Percentiles rank a stretch among this genome's conserved stretches.
Evolutionary conservation across 2,888 invertebrate species (phyloP).

Genomic region (Zaprionus lineosus): DNA sequence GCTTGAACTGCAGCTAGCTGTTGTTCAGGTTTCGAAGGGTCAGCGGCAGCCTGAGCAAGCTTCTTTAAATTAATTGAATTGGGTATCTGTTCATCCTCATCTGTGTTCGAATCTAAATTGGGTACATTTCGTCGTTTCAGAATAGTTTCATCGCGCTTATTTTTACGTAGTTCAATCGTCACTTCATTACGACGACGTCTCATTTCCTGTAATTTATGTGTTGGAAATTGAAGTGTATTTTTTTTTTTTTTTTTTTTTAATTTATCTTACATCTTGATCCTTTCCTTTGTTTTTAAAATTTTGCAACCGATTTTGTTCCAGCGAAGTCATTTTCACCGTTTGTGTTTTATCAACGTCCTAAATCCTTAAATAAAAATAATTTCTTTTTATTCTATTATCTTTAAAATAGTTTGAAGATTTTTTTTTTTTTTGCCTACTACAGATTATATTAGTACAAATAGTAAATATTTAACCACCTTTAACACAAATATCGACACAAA

Average conservation of each 20-base stretch:
- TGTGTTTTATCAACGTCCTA: constrained; percentile 16
- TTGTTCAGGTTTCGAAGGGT: constrained; percentile 89
- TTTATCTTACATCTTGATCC: constrained; percentile 95
- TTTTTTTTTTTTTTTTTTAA: not conserved
- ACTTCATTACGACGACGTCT: constrained; percentile 97
- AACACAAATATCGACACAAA: constrained; percentile 37
- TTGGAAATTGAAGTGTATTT: not conserved
- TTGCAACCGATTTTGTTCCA: constrained; percentile 89
- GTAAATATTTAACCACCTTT: constrained; percentile 40
- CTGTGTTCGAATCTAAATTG: constrained; percentile 90
- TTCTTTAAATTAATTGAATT: constrained; percentile 89
- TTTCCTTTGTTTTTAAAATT: constrained; percentile 99
- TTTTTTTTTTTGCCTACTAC: constrained; percentile 32
- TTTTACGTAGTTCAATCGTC: constrained; percentile 97
- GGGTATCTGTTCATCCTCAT: constrained; percentile 90
- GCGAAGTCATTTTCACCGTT: constrained; percentile 73
- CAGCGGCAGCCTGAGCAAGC: constrained; percentile 93
- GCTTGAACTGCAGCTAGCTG: constrained; percentile 97
- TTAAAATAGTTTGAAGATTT: constrained; percentile 16
- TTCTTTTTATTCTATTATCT: constrained; percentile 14
- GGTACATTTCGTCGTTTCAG: constrained; percentile 98
- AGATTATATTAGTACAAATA: constrained; percentile 48
- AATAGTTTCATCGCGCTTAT: constrained; percentile 98
- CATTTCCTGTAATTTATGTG: constrained; percentile 90
- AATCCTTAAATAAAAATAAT: constrained; percentile 40